These are phyloP conservation scores for Drosophila insularis DNA, from an alignment of 1,140 invertebrate genomes.

Conservation along the genomic window DNA sequence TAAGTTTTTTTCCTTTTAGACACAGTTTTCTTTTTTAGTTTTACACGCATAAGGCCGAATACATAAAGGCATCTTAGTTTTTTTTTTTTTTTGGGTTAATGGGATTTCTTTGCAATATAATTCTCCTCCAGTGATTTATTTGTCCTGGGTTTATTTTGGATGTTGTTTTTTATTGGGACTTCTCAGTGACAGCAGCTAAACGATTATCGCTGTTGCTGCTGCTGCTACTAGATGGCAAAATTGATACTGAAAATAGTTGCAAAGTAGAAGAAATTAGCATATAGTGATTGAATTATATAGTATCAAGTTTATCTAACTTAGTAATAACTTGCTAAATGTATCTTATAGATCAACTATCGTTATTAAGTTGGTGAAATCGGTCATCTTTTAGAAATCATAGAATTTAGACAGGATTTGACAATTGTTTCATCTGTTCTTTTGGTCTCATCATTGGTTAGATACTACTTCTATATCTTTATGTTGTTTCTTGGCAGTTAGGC, in stretches of 20 bases:
- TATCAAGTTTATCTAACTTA: background rate
- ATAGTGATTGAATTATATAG: background rate
- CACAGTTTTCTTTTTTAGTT: slow-evolving; percentile 28
- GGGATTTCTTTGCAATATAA: slow-evolving; percentile 8
- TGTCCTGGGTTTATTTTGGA: too few relatives aligned
- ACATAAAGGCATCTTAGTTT: slow-evolving; percentile 40
- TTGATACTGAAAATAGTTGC: slow-evolving; percentile 59
- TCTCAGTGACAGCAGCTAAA: slow-evolving; percentile 32
- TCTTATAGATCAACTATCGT: too few relatives aligned
- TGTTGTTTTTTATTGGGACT: slow-evolving; percentile 14
- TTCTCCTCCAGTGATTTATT: background rate
- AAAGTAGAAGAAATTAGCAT: background rate
- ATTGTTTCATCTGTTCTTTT: too few relatives aligned
- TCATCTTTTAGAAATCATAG: too few relatives aligned
- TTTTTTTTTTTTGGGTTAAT: slow-evolving; percentile 28
- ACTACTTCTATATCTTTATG: too few relatives aligned
- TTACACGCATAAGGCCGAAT: slow-evolving; percentile 55
- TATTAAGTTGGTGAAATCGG: too few relatives aligned
- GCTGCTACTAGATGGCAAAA: slow-evolving; percentile 65
- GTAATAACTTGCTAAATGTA: background rate
- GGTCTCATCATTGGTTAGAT: too few relatives aligned
- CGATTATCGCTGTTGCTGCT: slow-evolving; percentile 52
- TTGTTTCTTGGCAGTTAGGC: too few relatives aligned
- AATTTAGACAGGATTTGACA: too few relatives aligned
- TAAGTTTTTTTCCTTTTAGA: slow-evolving; percentile 45